Conservation (phyloP, 1,140 invertebrate species). For the Ylistrum balloti region DNA sequence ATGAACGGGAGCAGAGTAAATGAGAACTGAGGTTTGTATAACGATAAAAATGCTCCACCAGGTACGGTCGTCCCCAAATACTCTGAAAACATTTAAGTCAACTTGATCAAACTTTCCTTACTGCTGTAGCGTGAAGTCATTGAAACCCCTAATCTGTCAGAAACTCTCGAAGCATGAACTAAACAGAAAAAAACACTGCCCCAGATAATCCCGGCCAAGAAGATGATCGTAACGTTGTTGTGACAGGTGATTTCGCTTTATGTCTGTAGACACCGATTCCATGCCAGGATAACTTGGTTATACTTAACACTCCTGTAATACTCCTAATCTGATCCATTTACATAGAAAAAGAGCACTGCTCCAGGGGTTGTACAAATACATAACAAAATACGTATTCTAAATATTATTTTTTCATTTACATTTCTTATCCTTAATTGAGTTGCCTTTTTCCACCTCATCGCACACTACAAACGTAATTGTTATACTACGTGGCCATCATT, state of each 20-base stretch:
- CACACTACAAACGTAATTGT: not conserved
- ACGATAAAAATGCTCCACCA: not conserved
- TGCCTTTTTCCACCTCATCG: conserved; percentile 12
- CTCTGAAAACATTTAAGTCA: not conserved
- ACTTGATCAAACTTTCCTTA: not conserved
- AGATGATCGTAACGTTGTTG: not conserved
- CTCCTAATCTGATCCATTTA: not conserved
- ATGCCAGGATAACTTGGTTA: not conserved
- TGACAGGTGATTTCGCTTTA: not conserved
- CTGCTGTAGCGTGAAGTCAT: not conserved
- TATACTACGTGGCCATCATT: not conserved
- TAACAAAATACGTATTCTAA: not conserved
- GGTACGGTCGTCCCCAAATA: not conserved
- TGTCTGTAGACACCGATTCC: not conserved
- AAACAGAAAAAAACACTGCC: not conserved
- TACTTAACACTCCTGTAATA: not conserved
- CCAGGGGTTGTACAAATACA: not conserved
- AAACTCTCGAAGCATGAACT: not conserved
- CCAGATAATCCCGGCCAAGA: not conserved
- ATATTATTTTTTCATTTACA: conserved; percentile 30
- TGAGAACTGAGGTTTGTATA: not conserved
- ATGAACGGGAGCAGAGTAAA: not conserved
- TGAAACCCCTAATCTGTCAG: conserved; percentile 1
- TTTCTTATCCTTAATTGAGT: not conserved
- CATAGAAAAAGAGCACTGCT: not conserved